These are phyloP conservation scores for Tenualosa ilisha DNA, from an alignment of 2,797 vertebrate species.

Conservation along the genomic window DNA sequence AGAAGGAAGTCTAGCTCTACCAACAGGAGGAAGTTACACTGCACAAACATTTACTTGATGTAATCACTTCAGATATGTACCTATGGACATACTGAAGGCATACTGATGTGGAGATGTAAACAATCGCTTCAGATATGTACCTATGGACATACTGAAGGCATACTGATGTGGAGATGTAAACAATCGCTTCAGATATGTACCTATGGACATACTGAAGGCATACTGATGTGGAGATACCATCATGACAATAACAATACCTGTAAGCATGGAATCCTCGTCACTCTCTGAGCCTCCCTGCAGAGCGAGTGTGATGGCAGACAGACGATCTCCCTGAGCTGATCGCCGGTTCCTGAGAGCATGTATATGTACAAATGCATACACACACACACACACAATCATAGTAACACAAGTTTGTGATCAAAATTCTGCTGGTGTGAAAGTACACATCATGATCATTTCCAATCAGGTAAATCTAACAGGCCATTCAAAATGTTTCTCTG, in stretches of 20 bases:
- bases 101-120: not conserved
- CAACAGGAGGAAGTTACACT: not conserved
- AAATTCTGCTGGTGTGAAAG: not conserved
- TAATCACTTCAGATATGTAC: not conserved
- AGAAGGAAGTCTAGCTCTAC: not conserved
- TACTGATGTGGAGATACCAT: not conserved
- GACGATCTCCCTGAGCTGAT: conserved; percentile 90
- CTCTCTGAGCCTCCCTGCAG: conserved; percentile 97
- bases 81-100: not conserved
- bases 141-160: not conserved
- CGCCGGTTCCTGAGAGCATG: conserved; percentile 84
- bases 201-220: not conserved
- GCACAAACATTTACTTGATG: not conserved
- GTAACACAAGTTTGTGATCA: not conserved
- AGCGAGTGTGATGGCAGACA: conserved; percentile 90
- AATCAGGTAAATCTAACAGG: not conserved
- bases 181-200: not conserved
- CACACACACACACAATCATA: too few relatives aligned
- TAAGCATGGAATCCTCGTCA: conserved; percentile 91
- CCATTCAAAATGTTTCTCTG: not conserved
- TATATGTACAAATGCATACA: not conserved
- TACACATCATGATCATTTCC: not conserved
- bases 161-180: not conserved
- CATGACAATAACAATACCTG: conserved; percentile 74
- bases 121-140: not conserved